Evolutionary conservation across 2,113 vertebrate genomes (phyloP).

Genomic region (Hemiprocne comata): DNA sequence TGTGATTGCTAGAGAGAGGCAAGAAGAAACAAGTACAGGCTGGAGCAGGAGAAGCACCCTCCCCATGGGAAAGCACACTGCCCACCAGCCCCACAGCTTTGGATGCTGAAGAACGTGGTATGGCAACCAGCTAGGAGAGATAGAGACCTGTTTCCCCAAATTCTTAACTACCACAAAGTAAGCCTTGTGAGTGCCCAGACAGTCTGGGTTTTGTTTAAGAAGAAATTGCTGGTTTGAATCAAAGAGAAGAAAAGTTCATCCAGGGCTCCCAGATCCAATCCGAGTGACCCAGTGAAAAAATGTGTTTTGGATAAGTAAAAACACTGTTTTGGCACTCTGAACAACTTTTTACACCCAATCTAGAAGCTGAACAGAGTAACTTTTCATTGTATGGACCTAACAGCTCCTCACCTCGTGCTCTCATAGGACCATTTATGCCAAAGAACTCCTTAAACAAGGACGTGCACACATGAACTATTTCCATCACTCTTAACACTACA

Average conservation of each 20-base stretch:
- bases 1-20: not conserved
- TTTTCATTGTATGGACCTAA: not conserved
- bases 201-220: constrained; percentile 34
- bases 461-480: not conserved
- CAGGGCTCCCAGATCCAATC: not conserved
- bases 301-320: constrained; percentile 17
- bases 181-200: constrained; percentile 13
- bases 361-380: constrained; percentile 23
- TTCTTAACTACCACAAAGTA: constrained; percentile 34
- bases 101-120: not conserved
- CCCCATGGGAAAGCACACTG: not conserved
- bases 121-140: constrained; percentile 1
- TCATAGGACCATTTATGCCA: not conserved
- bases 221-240: constrained; percentile 42
- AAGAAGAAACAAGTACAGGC: not conserved
- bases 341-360: constrained; percentile 53
- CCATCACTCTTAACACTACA: not conserved
- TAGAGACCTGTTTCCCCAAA: constrained; percentile 41
- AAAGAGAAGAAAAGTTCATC: constrained; percentile 36
- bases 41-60: not conserved
- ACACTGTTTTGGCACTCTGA: constrained; percentile 9
- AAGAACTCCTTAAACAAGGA: not conserved
- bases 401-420: not conserved
- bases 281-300: not conserved
- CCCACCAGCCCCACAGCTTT: not conserved